These are phyloP conservation scores for Pseudochaenichthys georgianus DNA, from an alignment of 2,797 vertebrate genomes.

Conservation along the genomic window DNA sequence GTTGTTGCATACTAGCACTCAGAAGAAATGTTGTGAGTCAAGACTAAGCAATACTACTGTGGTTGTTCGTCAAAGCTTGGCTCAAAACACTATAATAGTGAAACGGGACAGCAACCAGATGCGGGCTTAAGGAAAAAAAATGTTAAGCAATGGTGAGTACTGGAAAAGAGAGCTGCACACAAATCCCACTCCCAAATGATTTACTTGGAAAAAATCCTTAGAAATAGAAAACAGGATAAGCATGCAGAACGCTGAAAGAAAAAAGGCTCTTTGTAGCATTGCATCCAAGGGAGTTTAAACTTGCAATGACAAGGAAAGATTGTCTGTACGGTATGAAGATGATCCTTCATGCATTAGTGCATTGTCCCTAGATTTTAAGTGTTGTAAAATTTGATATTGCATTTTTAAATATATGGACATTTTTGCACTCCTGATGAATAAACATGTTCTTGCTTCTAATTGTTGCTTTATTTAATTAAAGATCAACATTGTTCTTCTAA, in stretches of 20 bases:
- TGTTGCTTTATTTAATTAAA: constrained; percentile 51
- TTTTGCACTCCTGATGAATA: constrained; percentile 79
- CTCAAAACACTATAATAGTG: constrained; percentile 53
- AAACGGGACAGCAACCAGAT: constrained; percentile 72
- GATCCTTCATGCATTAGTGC: constrained; percentile 46
- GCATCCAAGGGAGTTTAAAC: constrained; percentile 15
- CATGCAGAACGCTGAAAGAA: constrained; percentile 38
- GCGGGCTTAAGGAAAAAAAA: constrained; percentile 65
- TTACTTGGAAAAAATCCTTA: constrained; percentile 61
- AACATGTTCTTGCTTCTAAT: constrained; percentile 68
- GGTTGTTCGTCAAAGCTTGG: constrained; percentile 40
- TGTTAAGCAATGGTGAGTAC: constrained; percentile 65
- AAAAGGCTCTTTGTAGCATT: constrained; percentile 29
- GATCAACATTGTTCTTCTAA: background rate
- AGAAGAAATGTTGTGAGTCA: constrained; percentile 19
- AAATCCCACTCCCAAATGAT: constrained; percentile 72
- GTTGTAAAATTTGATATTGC: constrained; percentile 50
- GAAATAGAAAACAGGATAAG: constrained; percentile 74
- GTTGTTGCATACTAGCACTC: background rate
- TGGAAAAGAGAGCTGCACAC: constrained; percentile 70
- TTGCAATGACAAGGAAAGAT: constrained; percentile 22
- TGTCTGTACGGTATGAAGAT: constrained; percentile 16
- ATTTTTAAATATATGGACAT: constrained; percentile 63
- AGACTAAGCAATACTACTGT: constrained; percentile 26
- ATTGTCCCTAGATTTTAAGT: constrained; percentile 57